Evolutionary conservation across 2,888 invertebrate species (phyloP), one percentile per base, ranked within the genome.

Genomic region (Hyposoter dolosus): DNA sequence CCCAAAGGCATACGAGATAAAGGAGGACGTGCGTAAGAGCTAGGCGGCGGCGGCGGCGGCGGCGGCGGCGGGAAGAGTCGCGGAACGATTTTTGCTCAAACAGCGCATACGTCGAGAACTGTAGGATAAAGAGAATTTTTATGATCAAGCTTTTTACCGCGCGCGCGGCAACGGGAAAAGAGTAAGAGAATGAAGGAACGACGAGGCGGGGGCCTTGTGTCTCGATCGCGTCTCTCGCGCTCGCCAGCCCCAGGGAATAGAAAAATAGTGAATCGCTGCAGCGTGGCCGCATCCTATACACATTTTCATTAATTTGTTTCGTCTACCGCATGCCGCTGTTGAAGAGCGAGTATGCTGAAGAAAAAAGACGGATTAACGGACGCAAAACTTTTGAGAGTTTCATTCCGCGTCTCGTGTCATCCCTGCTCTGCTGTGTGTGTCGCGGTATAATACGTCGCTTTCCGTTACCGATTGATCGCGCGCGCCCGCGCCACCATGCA

Each of bases 51-150:
- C 68, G 63, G 28, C 28, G 28, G 3, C 28, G 3, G 28, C 28
- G 28, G 28, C 28, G 28, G 28, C 28, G 35, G 35, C 3, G n/a
- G n/a, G n/a, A 35, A 53, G 45, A 56, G 65, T 60, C 40, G 77
- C 47, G 32, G 76, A 72, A 76, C 72, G 71, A 79, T 72, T 71
- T 50, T 66, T 65, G 71, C 12, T 28, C 43, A 56, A 53, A 69
- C 68, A 66, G 56, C 65, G 35, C 53, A 69, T 63, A 65, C 69
- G 65, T 69, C 75, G 35, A 35, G 45, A 78, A 53, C 65, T 75
- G 82, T 82, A 83, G 1, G 1, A 28, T 83, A 85, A 85, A 85
- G 85, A 85, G 85, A 85, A 85, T 85, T 85, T 85, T 85, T 85
- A 83, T 82, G 79, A 85, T 83, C 82, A 65, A 82, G 82, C 75